Percentiles rank a stretch among this genome's conserved stretches.
Evolutionary conservation across 2,888 invertebrate genomes (phyloP).

Genomic region (Zaprionus bogoriensis): DNA sequence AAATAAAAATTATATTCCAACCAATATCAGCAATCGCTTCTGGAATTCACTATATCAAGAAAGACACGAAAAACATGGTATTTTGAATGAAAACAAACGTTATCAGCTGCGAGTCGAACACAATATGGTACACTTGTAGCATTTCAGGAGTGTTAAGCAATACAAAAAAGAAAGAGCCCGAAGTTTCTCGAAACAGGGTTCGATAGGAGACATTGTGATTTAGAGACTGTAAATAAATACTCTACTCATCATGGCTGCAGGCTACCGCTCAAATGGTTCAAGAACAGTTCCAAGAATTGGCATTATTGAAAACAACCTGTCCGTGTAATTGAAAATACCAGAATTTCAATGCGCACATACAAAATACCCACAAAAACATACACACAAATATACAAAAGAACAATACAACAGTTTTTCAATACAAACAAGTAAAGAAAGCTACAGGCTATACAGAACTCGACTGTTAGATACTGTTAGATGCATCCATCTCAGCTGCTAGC

Average conservation of each 20-base stretch:
- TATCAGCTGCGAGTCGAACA: neutral
- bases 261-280: no score
- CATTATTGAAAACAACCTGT: no score
- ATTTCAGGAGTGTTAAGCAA: neutral
- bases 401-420: neutral
- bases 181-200: neutral
- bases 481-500: no score
- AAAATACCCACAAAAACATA: neutral
- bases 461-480: no score
- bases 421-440: neutral
- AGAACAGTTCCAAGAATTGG: no score
- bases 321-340: no score
- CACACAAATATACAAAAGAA: neutral
- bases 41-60: neutral
- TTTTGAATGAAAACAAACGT: neutral
- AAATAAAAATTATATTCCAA: slow-evolving; percentile 30
- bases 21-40: neutral
- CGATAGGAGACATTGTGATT: neutral
- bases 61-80: neutral
- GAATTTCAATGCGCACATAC: no score
- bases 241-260: no score
- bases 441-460: no score
- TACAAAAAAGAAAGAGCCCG: neutral
- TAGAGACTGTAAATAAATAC: neutral
- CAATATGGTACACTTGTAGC: no score